Evolutionary conservation across 2,888 invertebrate genomes (phyloP), one percentile per base, ranked within the genome.

Genomic region (Rhagonycha fulva): DNA sequence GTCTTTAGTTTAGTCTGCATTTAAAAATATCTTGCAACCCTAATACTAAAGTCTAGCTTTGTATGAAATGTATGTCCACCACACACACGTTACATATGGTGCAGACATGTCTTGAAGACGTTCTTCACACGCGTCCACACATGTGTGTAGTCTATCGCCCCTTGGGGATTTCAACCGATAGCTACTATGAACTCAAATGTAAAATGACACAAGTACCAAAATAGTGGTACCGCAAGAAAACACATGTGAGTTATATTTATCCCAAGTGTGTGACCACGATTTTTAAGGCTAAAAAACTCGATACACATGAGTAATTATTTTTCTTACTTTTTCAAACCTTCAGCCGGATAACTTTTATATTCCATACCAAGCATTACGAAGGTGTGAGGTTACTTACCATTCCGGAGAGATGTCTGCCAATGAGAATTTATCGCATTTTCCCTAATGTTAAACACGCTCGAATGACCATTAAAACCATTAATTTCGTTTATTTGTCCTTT

Each of bases 91-190:
- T 70, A 76, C 78, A 78, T 71, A 76, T 78, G 78, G 74, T 78
- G 69, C 67, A 76, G 73, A 74, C 74, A 80, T 82, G 82, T 83
- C 84, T 85, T 83, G 84, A 81, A 84, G 83, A 85, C 85, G 84
- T 86, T 86, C 85, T 86, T 86, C 86, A 86, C 86, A 85, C 86
- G 81, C 83, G 81, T 85, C 83, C 85, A 86, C 86, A 86, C 85
- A 84, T 86, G 86, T 83, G 82, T 83, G 82, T 80, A 79, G 78
- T 81, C 79, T 76, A 24, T 78, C 78, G 80, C 78, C 82, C 82
- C 82, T 82, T 81, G 77, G 78, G 78, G 78, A 70, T 73, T 71
- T 71, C 63, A 60, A n/a, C 47, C 47, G 47, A 47, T 47, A 47
- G 47, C 47, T 47, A n/a, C 47, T 47, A 68, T 63, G 63, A 71